A percentile compares a stretch with the other conserved stretches of the same genome.
phyloP scores from a whole-genome alignment of 1,140 invertebrate species.

The Scaptomyza graminum region DNA sequence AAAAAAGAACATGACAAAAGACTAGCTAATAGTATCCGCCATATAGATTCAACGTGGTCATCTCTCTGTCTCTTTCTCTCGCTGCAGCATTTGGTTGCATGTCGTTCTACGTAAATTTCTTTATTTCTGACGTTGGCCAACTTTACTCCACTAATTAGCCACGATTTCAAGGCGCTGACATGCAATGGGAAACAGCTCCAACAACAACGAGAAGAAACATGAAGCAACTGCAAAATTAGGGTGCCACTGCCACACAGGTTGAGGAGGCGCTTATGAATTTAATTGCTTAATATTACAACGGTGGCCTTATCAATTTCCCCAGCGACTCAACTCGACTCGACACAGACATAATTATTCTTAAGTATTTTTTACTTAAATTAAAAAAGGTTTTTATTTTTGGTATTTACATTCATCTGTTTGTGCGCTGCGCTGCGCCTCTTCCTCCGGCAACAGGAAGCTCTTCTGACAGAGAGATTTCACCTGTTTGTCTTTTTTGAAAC shows the following conservation, averaged over 20 bases:
- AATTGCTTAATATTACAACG: constrained; percentile 56
- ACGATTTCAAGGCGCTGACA: constrained; percentile 52
- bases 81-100: constrained; percentile 33
- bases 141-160: constrained; percentile 60
- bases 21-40: constrained; percentile 50
- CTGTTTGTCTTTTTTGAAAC: constrained; percentile 30
- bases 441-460: constrained; percentile 32
- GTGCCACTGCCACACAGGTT: constrained; percentile 38
- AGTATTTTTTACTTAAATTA: constrained; percentile 25
- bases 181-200: constrained; percentile 28
- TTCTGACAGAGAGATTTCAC: constrained; percentile 46
- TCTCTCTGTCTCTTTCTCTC: neutral
- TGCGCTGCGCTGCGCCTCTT: constrained; percentile 8
- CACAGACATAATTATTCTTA: constrained; percentile 62
- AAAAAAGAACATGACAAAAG: constrained; percentile 43
- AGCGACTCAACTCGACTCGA: constrained; percentile 11
- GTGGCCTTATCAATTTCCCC: constrained; percentile 52
- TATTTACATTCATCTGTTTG: constrained; percentile 16
- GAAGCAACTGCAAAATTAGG: constrained; percentile 46
- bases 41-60: constrained; percentile 26
- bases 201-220: constrained; percentile 1
- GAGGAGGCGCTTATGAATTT: constrained; percentile 58
- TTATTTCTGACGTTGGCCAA: constrained; percentile 44
- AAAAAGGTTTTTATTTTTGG: constrained; percentile 9
- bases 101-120: constrained; percentile 56